These are phyloP conservation scores for Antechinus stuartii DNA, from an alignment of 2,113 vertebrate genomes.

Conservation along the genomic window DNA sequence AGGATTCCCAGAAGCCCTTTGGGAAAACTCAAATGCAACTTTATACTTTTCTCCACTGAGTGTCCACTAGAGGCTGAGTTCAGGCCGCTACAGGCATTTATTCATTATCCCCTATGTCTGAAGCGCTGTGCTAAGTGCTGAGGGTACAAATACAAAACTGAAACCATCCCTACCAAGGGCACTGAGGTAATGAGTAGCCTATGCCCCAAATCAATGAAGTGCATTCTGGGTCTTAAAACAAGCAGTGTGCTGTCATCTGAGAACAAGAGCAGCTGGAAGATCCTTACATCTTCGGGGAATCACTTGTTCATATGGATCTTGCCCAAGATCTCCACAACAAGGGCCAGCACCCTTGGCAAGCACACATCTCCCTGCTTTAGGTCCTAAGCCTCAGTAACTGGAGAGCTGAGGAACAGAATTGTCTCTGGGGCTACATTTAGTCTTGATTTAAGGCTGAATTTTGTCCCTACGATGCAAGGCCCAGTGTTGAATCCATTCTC, in stretches of 20 bases:
- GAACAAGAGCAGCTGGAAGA: neutral
- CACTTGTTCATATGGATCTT: neutral
- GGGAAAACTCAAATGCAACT: too few species aligned
- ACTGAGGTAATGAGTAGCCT: too few species aligned
- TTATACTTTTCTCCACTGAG: too few species aligned
- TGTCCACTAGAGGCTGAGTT: too few species aligned
- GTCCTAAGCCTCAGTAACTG: neutral
- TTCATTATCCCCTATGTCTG: too few species aligned
- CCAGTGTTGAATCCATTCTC: too few species aligned
- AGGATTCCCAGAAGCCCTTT: too few species aligned
- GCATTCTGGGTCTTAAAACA: neutral
- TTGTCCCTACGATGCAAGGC: neutral
- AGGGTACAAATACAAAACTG: too few species aligned
- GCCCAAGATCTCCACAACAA: neutral
- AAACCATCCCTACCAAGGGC: too few species aligned
- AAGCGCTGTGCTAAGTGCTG: too few species aligned
- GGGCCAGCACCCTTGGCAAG: neutral
- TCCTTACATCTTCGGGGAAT: neutral
- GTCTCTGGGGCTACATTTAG: neutral
- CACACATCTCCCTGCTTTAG: neutral
- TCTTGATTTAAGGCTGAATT: neutral
- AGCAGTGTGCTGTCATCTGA: neutral
- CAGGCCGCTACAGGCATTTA: too few species aligned
- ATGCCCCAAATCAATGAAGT: too few species aligned
- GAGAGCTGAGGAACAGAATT: neutral